A percentile compares a stretch with the other conserved stretches of the same genome.
phyloP scores from a whole-genome alignment of 2,888 invertebrate species.

The Pammene fasciana region DNA sequence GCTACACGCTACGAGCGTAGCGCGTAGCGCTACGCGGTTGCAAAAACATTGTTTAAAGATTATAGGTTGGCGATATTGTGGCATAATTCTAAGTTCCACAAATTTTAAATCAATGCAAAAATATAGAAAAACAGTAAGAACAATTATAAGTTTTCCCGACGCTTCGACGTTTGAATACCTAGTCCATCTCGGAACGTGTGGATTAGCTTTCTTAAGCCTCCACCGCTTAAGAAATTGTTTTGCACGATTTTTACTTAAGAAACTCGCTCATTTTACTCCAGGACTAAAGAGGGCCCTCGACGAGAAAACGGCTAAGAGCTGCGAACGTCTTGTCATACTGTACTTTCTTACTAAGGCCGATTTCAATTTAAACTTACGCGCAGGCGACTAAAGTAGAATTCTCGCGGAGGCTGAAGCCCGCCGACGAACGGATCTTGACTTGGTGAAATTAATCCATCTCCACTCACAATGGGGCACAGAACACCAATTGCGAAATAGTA shows the following conservation, averaged over 20 bases:
- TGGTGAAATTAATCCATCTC: constrained; percentile 78
- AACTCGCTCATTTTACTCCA: constrained; percentile 19
- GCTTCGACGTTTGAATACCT: not conserved
- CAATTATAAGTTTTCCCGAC: no score
- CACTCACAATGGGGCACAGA: constrained; percentile 57
- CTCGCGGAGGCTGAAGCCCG: constrained; percentile 61
- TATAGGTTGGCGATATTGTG: no score
- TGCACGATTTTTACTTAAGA: constrained; percentile 18
- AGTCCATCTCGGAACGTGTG: not conserved
- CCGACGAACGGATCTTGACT: constrained; percentile 69
- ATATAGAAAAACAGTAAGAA: no score
- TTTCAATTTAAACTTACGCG: constrained; percentile 76
- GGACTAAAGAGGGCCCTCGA: constrained; percentile 18
- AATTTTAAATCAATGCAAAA: no score
- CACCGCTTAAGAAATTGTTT: not conserved
- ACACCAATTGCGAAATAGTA: constrained; percentile 9
- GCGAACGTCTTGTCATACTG: constrained; percentile 73
- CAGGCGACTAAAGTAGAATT: constrained; percentile 69
- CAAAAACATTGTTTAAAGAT: no score
- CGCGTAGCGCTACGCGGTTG: no score
- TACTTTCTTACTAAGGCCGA: constrained; percentile 64
- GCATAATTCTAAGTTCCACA: no score
- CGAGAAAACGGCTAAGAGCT: constrained; percentile 60
- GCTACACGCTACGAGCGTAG: no score
- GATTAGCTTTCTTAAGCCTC: not conserved